A percentile compares a stretch with the other conserved stretches of the same genome.
phyloP scores from a whole-genome alignment of 1,140 invertebrate species.

The Lucilia sericata region DNA sequence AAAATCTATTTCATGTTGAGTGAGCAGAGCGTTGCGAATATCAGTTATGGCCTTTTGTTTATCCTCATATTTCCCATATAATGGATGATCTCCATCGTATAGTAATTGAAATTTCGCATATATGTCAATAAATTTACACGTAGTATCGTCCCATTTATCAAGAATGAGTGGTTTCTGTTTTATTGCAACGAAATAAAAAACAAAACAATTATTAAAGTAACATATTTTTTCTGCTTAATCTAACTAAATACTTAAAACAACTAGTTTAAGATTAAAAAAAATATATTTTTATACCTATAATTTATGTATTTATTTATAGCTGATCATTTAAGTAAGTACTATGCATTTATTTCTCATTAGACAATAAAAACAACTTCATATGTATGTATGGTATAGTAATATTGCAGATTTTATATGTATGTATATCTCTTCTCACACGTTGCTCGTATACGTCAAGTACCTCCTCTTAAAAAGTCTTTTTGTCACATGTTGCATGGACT shows the following conservation, averaged over 20 bases:
- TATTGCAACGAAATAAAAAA: background rate
- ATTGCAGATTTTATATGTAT: too few species aligned
- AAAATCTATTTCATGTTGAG: slow-evolving; percentile 36
- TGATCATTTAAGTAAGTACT: too few species aligned
- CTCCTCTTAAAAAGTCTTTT: slow-evolving; percentile 61
- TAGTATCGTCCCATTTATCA: background rate
- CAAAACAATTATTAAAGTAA: background rate
- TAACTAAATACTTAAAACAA: too few species aligned
- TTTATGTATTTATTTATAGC: too few species aligned
- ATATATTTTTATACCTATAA: too few species aligned
- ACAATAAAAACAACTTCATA: too few species aligned
- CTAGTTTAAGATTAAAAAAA: too few species aligned
- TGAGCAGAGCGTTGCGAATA: slow-evolving; percentile 18
- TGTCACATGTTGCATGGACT: slow-evolving; percentile 60
- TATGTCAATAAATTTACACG: slow-evolving; percentile 32
- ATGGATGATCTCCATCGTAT: slow-evolving; percentile 34
- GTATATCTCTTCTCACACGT: slow-evolving; percentile 60
- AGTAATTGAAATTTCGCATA: slow-evolving; percentile 20
- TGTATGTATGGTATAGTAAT: too few species aligned
- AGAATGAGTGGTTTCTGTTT: slow-evolving; percentile 1
- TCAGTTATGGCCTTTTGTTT: slow-evolving; percentile 29
- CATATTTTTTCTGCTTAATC: too few species aligned
- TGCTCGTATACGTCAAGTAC: slow-evolving; percentile 55
- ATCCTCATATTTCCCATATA: slow-evolving; percentile 20
- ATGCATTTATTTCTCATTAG: too few species aligned